Conservation (phyloP, 2,113 vertebrate genomes). For the Fulmarus glacialis region DNA sequence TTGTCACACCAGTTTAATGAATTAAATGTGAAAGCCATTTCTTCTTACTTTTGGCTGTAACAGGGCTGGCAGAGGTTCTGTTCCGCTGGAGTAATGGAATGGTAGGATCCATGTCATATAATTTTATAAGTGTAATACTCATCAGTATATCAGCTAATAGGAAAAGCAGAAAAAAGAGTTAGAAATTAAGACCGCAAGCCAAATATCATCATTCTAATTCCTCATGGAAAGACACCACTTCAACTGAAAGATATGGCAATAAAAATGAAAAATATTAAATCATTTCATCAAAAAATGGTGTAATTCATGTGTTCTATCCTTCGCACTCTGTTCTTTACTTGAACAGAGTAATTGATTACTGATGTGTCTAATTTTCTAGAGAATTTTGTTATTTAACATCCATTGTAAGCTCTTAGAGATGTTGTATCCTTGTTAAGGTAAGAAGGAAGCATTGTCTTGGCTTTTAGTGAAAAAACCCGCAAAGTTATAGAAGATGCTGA, state of each 20-base stretch:
- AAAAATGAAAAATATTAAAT: constrained; percentile 19
- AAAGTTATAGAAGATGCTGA: background rate
- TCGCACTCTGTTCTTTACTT: background rate
- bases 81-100: constrained; percentile 2
- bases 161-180: background rate
- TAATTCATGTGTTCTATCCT: background rate
- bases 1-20: constrained; percentile 50
- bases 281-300: background rate
- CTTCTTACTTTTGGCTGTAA: constrained; percentile 54
- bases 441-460: background rate
- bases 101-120: constrained; percentile 25
- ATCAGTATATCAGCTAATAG: constrained; percentile 32
- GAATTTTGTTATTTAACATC: background rate
- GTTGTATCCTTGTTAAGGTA: background rate
- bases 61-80: constrained; percentile 48
- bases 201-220: constrained; percentile 19
- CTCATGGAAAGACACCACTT: background rate
- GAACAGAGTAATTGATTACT: background rate
- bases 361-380: background rate
- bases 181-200: background rate
- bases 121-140: constrained; percentile 50
- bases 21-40: constrained; percentile 59
- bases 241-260: constrained; percentile 13
- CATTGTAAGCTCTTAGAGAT: background rate
- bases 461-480: background rate